Percentiles rank a stretch among this genome's conserved stretches.
These are phyloP conservation scores for Panthera uncia DNA, from an alignment of 2,113 vertebrate genomes.

Conservation along the genomic window DNA sequence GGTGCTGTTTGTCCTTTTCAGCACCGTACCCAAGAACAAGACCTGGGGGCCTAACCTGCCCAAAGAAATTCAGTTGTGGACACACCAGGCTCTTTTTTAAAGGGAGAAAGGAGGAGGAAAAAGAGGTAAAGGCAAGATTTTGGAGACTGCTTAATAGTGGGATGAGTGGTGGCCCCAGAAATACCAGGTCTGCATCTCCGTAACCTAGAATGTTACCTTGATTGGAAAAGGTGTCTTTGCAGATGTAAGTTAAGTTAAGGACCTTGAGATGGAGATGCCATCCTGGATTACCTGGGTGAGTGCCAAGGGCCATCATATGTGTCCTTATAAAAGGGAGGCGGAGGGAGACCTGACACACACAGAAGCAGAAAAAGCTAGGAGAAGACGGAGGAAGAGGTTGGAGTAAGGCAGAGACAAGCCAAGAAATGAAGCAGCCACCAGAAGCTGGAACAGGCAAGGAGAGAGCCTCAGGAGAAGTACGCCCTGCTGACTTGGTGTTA, in stretches of 20 bases:
- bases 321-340: not conserved
- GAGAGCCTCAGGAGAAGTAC: rapidly evolving
- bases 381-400: not conserved
- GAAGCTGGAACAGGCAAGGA: not conserved
- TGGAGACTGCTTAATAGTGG: not conserved
- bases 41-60: not conserved
- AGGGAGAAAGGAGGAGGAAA: not conserved
- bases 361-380: not conserved
- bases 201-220: not conserved
- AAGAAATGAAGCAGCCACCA: not conserved
- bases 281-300: not conserved
- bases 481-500: not conserved
- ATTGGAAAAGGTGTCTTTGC: not conserved
- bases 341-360: not conserved
- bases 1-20: not conserved
- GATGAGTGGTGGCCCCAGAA: not conserved
- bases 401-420: not conserved
- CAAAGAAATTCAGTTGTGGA: not conserved
- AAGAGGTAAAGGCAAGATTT: not conserved
- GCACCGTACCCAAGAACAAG: not conserved
- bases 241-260: not conserved
- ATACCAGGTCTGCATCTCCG: not conserved
- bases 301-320: not conserved
- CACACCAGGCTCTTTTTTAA: not conserved
- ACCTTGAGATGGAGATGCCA: not conserved